phyloP scores from a whole-genome alignment of 1,140 invertebrate species.

The Yoshiicerus persimilis region DNA sequence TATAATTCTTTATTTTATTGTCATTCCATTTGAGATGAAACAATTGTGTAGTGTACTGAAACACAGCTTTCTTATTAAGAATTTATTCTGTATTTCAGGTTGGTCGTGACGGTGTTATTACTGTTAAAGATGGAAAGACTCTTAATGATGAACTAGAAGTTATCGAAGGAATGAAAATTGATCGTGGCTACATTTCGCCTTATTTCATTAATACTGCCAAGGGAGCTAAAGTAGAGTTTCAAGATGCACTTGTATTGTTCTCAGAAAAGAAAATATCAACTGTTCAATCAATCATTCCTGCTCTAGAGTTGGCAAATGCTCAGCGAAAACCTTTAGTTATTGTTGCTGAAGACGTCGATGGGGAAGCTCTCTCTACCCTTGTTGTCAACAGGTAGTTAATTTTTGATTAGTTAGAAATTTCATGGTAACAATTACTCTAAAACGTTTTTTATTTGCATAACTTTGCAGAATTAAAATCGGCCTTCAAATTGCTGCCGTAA shows the following conservation, averaged over 20 bases:
- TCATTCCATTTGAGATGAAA: no score
- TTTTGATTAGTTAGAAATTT: no score
- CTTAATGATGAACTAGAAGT: slow-evolving; percentile 94
- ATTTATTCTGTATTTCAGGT: slow-evolving; percentile 55
- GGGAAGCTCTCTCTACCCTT: slow-evolving; percentile 95
- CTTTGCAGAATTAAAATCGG: slow-evolving; percentile 88
- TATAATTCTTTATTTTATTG: no score
- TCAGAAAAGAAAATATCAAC: slow-evolving; percentile 98
- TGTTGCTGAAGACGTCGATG: slow-evolving; percentile 98
- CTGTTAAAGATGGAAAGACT: slow-evolving; percentile 99
- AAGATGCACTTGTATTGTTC: slow-evolving; percentile 91
- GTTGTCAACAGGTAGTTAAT: slow-evolving; percentile 82
- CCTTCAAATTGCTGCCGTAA: slow-evolving; percentile 95
- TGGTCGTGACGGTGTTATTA: slow-evolving; percentile 97
- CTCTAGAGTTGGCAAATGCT: slow-evolving; percentile 91
- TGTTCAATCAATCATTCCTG: slow-evolving; percentile 96
- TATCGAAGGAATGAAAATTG: slow-evolving; percentile 99
- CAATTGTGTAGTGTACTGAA: no score
- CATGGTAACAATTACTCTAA: no score
- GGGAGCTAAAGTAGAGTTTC: slow-evolving; percentile 96
- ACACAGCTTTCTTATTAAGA: no score
- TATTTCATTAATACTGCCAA: slow-evolving; percentile 99
- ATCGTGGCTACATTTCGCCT: slow-evolving; percentile 98
- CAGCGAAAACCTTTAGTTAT: slow-evolving; percentile 94
- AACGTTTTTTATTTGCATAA: no score